Conservation (phyloP, 64 coral and sea anemone species). For the Stichodactyla mertensii region DNA sequence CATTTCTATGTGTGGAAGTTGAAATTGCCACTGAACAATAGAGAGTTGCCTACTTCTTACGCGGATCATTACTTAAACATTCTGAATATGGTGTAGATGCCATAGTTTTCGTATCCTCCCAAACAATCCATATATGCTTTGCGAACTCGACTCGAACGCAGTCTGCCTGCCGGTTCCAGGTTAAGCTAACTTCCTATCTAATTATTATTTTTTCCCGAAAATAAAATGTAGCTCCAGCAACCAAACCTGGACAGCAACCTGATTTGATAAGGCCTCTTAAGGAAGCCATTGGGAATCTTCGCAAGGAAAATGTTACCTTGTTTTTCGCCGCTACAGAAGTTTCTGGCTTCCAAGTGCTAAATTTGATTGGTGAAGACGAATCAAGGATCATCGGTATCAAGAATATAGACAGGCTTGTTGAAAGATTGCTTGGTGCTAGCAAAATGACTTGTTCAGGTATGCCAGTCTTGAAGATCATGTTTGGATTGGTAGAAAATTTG, state of each 20-base stretch:
- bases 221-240: not conserved
- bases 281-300: not conserved
- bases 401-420: not conserved
- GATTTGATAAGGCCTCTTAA: not conserved
- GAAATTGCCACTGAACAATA: no score
- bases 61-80: no score
- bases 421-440: not conserved
- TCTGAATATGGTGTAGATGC: no score
- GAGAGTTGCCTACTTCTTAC: no score
- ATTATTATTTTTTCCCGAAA: not conserved
- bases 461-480: not conserved
- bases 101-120: no score
- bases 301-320: not conserved
- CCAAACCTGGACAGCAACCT: not conserved
- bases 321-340: not conserved
- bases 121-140: no score
- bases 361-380: not conserved
- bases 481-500: not conserved
- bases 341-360: not conserved
- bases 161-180: no score
- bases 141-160: no score
- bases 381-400: not conserved
- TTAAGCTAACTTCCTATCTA: no score
- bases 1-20: no score
- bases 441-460: not conserved